Conservation (phyloP, 1,140 invertebrate species). For the Myzus persicae region DNA sequence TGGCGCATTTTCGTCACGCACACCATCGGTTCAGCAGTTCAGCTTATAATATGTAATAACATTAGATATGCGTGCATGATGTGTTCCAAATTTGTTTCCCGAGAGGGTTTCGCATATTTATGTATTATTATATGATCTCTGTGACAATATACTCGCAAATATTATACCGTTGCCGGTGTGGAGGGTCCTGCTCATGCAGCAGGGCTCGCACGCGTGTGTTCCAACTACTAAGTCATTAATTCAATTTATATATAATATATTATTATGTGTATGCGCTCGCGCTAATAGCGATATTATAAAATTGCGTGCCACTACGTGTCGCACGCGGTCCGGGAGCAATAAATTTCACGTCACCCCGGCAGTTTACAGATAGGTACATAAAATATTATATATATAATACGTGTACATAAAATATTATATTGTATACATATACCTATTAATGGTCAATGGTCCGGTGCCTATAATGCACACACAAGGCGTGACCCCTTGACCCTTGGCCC, state of each 20-base stretch:
- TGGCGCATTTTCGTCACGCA: neutral
- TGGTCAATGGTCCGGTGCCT: slow-evolving; percentile 27
- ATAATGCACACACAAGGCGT: neutral
- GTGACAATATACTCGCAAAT: neutral
- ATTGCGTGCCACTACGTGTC: slow-evolving; percentile 35
- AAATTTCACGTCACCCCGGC: slow-evolving; percentile 6
- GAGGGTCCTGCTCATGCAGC: neutral
- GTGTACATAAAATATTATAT: neutral
- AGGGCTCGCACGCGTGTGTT: neutral
- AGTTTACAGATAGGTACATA: neutral
- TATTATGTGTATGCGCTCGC: neutral
- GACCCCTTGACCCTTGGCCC: slow-evolving; percentile 50
- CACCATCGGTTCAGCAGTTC: neutral
- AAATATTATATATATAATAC: neutral
- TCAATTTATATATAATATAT: slow-evolving; percentile 18
- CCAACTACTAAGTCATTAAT: slow-evolving; percentile 22
- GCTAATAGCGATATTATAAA: slow-evolving; percentile 58
- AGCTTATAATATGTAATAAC: neutral
- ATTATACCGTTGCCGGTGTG: neutral
- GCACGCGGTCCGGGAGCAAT: slow-evolving; percentile 4
- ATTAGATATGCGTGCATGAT: neutral
- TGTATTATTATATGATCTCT: neutral
- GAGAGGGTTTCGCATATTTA: neutral
- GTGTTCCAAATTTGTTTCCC: neutral
- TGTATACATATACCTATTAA: neutral